phyloP scores from a whole-genome alignment of 1,140 invertebrate genomes.

The Oedothorax gibbosus region DNA sequence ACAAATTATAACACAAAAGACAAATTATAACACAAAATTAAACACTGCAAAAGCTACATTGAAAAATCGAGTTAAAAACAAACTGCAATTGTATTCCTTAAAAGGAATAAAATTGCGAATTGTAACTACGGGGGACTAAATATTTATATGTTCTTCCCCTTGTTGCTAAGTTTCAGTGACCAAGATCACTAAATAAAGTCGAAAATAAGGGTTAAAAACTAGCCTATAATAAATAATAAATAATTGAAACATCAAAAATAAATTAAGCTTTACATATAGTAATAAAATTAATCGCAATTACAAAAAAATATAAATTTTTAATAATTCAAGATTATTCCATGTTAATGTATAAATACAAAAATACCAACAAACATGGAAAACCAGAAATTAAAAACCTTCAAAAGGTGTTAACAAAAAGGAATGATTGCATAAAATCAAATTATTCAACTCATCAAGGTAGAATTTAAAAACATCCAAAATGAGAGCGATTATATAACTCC shows the following conservation, averaged over 20 bases:
- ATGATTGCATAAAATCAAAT: conserved; percentile 61
- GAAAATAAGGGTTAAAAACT: conserved; percentile 53
- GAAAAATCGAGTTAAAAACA: conserved; percentile 44
- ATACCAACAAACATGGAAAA: conserved; percentile 48
- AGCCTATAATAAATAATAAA: conserved; percentile 49
- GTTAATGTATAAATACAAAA: conserved; percentile 29
- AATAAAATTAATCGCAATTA: conserved; percentile 55
- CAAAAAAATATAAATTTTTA: conserved; percentile 49
- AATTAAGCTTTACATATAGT: conserved; percentile 32
- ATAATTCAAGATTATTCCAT: conserved; percentile 55
- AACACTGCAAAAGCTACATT: conserved; percentile 37
- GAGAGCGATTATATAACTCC: conserved; percentile 33
- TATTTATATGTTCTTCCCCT: conserved; percentile 16
- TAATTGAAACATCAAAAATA: conserved; percentile 58
- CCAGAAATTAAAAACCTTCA: conserved; percentile 45
- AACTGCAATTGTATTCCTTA: conserved; percentile 30
- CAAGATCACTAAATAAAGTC: conserved; percentile 21
- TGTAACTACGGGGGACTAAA: conserved; percentile 12
- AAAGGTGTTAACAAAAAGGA: conserved; percentile 45
- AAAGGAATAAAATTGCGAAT: conserved; percentile 22
- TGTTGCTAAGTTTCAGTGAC: conserved; percentile 18
- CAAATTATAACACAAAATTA: conserved; percentile 51
- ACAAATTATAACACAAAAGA: too few species aligned
- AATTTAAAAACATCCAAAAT: conserved; percentile 53
- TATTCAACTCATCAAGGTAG: conserved; percentile 56